These are phyloP conservation scores for Drosophila nasuta DNA, from an alignment of 1,140 invertebrate species.

Conservation along the genomic window DNA sequence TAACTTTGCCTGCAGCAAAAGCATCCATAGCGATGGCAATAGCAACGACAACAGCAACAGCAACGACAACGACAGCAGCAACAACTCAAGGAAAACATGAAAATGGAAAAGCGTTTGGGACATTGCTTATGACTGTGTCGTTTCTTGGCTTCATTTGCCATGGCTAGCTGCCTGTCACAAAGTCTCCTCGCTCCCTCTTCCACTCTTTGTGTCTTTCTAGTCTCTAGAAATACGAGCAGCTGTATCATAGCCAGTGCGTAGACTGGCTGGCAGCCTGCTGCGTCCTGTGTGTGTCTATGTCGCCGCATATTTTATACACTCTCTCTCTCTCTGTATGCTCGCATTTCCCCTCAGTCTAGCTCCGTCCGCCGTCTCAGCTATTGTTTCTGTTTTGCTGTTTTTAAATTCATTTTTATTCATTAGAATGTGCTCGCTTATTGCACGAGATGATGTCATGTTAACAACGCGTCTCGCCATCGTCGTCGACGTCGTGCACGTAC, in stretches of 20 bases:
- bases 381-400: constrained; percentile 40
- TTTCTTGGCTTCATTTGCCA: constrained; percentile 13
- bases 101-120: constrained; percentile 31
- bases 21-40: constrained; percentile 2
- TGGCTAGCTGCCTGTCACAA: constrained; percentile 56
- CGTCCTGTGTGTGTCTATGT: constrained; percentile 25
- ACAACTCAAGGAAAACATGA: constrained; percentile 49
- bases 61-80: constrained; percentile 12
- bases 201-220: background rate
- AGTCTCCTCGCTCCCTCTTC: background rate
- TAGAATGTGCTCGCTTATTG: constrained; percentile 49
- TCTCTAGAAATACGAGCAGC: constrained; percentile 14
- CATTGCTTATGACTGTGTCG: constrained; percentile 18
- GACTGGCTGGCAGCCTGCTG: constrained; percentile 79
- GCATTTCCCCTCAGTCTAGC: background rate
- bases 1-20: constrained; percentile 45
- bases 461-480: constrained; percentile 27
- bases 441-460: constrained; percentile 72
- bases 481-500: constrained; percentile 37
- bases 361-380: background rate
- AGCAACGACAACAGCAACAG: constrained; percentile 21
- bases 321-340: background rate
- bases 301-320: constrained; percentile 59
- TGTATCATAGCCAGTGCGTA: constrained; percentile 43
- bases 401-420: constrained; percentile 78